These are phyloP conservation scores for Struthidea cinerea DNA, from an alignment of 2,113 vertebrate species.

Conservation along the genomic window DNA sequence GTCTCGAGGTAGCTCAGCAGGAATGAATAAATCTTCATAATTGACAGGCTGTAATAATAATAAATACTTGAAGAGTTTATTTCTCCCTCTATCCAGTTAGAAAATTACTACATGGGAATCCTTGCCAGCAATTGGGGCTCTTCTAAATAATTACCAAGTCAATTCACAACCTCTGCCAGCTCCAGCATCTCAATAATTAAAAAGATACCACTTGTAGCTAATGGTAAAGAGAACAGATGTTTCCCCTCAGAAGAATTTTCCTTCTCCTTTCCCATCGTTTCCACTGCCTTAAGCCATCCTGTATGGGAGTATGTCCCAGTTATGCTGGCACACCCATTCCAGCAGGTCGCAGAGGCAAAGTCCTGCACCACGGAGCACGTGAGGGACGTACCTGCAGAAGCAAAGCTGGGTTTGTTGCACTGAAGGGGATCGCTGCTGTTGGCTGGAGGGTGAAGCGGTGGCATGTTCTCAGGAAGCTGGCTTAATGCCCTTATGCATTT, in stretches of 20 bases:
- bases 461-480: background rate
- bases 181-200: slow-evolving; percentile 43
- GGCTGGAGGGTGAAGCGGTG: background rate
- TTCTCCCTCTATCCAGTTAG: slow-evolving; percentile 35
- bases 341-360: background rate
- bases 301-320: background rate
- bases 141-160: slow-evolving; percentile 37
- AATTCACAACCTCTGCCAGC: slow-evolving; percentile 12
- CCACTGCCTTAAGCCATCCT: background rate
- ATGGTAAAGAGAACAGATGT: background rate
- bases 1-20: background rate
- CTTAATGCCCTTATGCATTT: background rate
- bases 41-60: slow-evolving; percentile 33
- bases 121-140: background rate
- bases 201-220: slow-evolving; percentile 11
- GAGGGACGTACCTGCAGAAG: background rate
- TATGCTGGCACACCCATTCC: background rate
- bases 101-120: slow-evolving; percentile 7
- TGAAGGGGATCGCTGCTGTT: background rate
- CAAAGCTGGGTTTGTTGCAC: background rate
- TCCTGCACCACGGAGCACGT: rapidly evolving
- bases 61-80: slow-evolving; percentile 44
- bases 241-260: background rate
- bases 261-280: background rate
- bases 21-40: slow-evolving; percentile 43